Evolutionary conservation across 2,888 invertebrate species (phyloP), one percentile per base, ranked within the genome.

Genomic region (Protophormia terraenovae): DNA sequence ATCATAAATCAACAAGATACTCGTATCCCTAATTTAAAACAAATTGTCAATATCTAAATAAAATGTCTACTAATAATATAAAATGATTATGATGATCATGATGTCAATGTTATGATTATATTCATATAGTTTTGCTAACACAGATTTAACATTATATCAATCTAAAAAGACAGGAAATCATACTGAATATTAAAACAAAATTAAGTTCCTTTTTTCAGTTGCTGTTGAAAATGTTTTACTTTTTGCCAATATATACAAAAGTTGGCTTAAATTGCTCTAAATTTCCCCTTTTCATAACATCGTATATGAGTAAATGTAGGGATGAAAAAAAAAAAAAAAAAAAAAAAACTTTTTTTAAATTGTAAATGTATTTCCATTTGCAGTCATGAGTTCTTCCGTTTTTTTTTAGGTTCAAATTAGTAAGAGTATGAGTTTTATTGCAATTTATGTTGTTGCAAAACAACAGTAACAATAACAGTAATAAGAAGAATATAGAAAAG

Each of bases 351-450:
- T 41, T 66, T 41, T 38, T 19, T 1, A 62, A 64, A 64, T 47
- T 69, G 12, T 24, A 29, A 19, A 80, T 35, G 16, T 80, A 35
- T 66, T 58, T 67, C 19, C 73, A 73, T 64, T 76, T 71, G 19
- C 29, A 41, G 69, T 62, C 41, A 69, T 62, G 75, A 75, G 41
- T 76, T n/a, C 62, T 81, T 62, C 53, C 53, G 38, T 73, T 73
- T 73, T n/a, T n/a, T n/a, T n/a, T 47, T 45, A 41, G 7, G 45
- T 45, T 71, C 14, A 71, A 82, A 71, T 76, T 71, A 64, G 32
- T 45, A 2, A 55, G 24, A 64, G 69, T 53, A 71, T 62, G 41
- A 62, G 69, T 10, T 81, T 29, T 55, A 64, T 41, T 29, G 69
- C 81, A 76, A 62, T 69, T 62, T 35, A 24, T 60, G n/a, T 27